Base-by-base conservation (phyloP, 2,113 vertebrate genomes). In the Solenodon paradoxus region DNA sequence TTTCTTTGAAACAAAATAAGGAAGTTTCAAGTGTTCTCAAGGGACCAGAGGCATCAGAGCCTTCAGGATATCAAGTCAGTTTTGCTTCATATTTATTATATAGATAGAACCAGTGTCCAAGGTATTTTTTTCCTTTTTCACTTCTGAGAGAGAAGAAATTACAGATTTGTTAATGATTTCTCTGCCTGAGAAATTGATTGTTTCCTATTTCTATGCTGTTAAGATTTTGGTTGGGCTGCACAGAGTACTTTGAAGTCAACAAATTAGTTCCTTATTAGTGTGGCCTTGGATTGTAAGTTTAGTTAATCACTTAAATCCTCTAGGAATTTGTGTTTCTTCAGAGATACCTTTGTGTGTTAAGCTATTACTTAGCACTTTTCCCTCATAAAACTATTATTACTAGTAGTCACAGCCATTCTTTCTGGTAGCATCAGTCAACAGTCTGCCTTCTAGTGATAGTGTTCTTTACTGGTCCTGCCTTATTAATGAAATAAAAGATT, bases 81-180 rank as follows among this genome's bases (percentile, higher is more conserved):
- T 91, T 84, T 69, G 90, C 45, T 87, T 84, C 49, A 94, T 22
- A 83, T 78, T 92, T 61, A 92, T 79, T 95, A 49, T n/a, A 35
- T 77, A 74, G 20, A 1, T 63, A 81, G 47, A 86, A 7, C 38
- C 32, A 82, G 9, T 59, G 1, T 85, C n/a, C 40, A 82, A 90
- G 24, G 24, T 87, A 63, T 24, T n/a, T 83, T 83, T 59, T 47
- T 47, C 7, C 45, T 42, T 40, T 77, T 80, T 64, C 38, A 30
- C 45, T 16, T 55, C 3, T 72, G 30, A 68, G 59, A 47, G 30
- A 11, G 2, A 22, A 69, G 30, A 88, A 90, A 64, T 74, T 75
- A 78, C 13, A 57, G 26, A 75, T 93, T 93, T 95, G 9, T 17
- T 86, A n/a, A 47, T 81, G 17, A 35, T 85, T 88, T 40, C 30